Base-by-base conservation (phyloP, 2,113 vertebrate species). In the Glaucidium brasilianum region DNA sequence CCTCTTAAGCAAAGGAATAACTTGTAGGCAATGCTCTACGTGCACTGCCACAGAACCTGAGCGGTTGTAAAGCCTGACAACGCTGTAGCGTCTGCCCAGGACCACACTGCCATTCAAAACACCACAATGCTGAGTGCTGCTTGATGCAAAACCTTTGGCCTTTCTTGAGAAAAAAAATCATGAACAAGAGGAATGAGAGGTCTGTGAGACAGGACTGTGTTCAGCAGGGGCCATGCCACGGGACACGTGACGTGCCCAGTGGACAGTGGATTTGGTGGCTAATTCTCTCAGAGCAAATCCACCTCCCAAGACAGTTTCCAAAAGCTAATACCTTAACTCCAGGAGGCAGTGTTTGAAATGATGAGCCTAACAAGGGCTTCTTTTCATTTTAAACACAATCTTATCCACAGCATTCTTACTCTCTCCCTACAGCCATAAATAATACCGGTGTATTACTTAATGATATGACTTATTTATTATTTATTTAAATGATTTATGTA, bases 401-500 rank as follows among this genome's bases (percentile, higher is more conserved):
- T 79, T 69, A 79, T 13, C 58, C 32, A 79, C 41, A 47, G 20
- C 23, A 56, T 78, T 95, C 84, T 73, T 90, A 73, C n/a, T 12
- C 32, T 91, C 47, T 91, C 71, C 62, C 89, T 79, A 85, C 81
- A 97, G 77, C 84, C 93, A 85, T 91, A 96, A 97, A 94, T 91
- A 96, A 96, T 68, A 87, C 17, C 59, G 60, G 50, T 69, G 82
- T 97, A 91, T 96, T 96, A 96, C 91, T 96, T 96, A 96, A 96
- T 92, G 71, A 94, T 94, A 96, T 91, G 53, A 86, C 85, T 97
- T 97, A 97, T 95, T 96, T 97, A 97, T 96, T 97, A 97, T 96
- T 96, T 95, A 95, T 94, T 96, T 96, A 89, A 95, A 89, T 95
- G 88, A 95, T 97, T 94, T 95, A 96, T 91, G 96, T 49, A 96